These are phyloP conservation scores for Leptosomus discolor DNA, from an alignment of 2,113 vertebrate genomes.

Conservation along the genomic window DNA sequence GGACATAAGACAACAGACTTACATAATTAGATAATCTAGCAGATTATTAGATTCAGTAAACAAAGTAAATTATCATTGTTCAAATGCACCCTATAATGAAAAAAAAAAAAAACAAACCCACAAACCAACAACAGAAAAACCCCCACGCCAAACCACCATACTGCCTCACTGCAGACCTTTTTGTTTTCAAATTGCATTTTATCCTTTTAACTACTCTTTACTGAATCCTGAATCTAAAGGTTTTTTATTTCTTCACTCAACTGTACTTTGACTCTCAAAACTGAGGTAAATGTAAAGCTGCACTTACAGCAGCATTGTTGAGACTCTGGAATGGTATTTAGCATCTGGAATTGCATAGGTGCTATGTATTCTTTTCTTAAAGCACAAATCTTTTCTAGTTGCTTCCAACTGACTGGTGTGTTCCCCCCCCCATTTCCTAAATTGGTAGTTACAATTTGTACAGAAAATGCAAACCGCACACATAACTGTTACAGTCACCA, in stretches of 20 bases:
- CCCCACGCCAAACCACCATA: neutral
- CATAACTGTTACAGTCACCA: neutral
- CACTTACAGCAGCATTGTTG: neutral
- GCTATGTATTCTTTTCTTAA: neutral
- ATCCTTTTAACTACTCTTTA: neutral
- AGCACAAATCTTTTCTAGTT: neutral
- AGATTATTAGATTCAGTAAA: neutral
- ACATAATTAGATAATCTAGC: neutral
- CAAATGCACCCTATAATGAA: neutral
- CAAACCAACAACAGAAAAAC: neutral
- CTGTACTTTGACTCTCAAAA: neutral
- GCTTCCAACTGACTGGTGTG: accelerated
- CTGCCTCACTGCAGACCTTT: neutral
- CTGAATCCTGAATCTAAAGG: neutral
- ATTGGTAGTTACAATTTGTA: neutral
- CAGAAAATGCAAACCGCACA: neutral
- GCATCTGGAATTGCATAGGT: neutral
- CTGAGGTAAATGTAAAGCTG: neutral
- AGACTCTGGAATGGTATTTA: neutral
- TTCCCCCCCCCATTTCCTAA: neutral
- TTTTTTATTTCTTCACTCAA: neutral
- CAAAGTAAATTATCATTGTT: neutral
- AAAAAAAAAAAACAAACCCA: neutral
- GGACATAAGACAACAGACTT: neutral
- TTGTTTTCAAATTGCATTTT: neutral